phyloP scores from a whole-genome alignment of 2,888 invertebrate genomes.

The Tiliacea aurago region DNA sequence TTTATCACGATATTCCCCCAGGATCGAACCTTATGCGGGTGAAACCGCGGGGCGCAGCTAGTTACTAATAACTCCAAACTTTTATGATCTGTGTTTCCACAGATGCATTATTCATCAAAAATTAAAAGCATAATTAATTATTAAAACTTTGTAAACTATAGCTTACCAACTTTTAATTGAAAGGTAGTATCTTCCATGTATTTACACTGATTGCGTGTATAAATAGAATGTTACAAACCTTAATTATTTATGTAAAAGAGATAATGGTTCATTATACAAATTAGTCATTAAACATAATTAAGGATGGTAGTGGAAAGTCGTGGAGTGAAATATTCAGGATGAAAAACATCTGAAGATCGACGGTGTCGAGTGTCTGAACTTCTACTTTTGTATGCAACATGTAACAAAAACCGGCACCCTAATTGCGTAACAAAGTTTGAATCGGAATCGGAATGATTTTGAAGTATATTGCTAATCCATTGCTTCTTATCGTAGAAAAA shows the following conservation, averaged over 20 bases:
- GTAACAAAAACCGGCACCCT: no score
- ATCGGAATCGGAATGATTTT: no score
- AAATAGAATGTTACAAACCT: slow-evolving; percentile 35
- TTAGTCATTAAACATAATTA: slow-evolving; percentile 50
- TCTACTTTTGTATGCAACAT: no score
- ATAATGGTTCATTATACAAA: slow-evolving; percentile 55
- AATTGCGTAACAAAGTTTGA: no score
- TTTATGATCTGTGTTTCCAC: slow-evolving; percentile 30
- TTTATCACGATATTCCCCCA: no score
- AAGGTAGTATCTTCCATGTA: background rate
- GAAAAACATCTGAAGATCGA: slow-evolving; percentile 29
- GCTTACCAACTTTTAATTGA: background rate
- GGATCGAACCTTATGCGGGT: no score
- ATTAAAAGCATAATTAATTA: background rate
- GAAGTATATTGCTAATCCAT: no score
- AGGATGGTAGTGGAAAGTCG: slow-evolving; percentile 44
- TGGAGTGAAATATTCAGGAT: slow-evolving; percentile 29
- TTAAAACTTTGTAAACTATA: background rate
- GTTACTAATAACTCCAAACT: slow-evolving; percentile 13
- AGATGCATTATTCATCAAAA: slow-evolving; percentile 1
- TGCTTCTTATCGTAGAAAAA: no score
- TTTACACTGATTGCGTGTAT: slow-evolving; percentile 17
- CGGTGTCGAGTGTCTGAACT: background rate
- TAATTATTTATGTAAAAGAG: slow-evolving; percentile 43
- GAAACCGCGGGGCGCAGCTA: no score